Evolutionary conservation across 1,140 invertebrate species (phyloP).

Genomic region (Samia ricini): DNA sequence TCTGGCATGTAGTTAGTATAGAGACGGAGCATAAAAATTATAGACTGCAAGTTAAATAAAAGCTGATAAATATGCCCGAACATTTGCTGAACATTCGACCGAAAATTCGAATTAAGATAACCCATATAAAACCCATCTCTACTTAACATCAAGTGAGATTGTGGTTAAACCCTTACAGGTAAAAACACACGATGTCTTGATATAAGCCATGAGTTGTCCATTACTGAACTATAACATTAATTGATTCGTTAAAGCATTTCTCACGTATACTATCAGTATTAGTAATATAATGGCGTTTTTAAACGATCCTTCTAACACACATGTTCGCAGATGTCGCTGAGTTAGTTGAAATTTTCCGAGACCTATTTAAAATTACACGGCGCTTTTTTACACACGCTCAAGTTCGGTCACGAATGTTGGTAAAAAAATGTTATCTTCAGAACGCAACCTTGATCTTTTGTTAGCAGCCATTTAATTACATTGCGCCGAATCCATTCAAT

Average conservation of each 20-base stretch:
- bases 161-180: no score
- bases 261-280: neutral
- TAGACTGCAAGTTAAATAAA: no score
- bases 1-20: no score
- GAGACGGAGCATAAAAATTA: no score
- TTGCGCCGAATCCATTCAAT: slow-evolving; percentile 31
- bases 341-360: slow-evolving; percentile 39
- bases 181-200: no score
- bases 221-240: neutral
- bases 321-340: slow-evolving; percentile 17
- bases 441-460: slow-evolving; percentile 65
- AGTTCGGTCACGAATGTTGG: slow-evolving; percentile 65
- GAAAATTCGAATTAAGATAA: no score
- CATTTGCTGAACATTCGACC: no score
- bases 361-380: slow-evolving; percentile 68
- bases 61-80: no score
- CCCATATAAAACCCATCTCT: no score
- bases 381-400: slow-evolving; percentile 57
- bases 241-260: neutral
- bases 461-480: slow-evolving; percentile 63
- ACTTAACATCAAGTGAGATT: no score
- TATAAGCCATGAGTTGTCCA: neutral
- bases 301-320: neutral
- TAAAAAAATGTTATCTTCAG: slow-evolving; percentile 65
- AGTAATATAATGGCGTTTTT: neutral